Evolutionary conservation across 2,797 vertebrate species (phyloP).

Genomic region (Rhincodon typus): DNA sequence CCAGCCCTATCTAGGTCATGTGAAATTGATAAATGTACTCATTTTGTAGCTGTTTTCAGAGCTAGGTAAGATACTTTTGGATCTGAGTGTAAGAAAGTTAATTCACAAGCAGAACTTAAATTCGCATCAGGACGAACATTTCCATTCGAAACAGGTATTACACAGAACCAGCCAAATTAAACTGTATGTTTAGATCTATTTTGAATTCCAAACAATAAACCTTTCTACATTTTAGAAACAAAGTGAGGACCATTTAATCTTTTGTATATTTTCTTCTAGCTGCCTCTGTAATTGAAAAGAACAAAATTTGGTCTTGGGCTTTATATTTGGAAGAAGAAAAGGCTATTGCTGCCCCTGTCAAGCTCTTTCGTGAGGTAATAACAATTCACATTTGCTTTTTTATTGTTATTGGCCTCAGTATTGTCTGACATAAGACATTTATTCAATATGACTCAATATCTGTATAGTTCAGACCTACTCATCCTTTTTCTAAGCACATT

Average conservation of each 20-base stretch:
- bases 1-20: background rate
- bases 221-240: background rate
- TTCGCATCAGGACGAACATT: background rate
- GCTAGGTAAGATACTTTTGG: background rate
- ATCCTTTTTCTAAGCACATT: background rate
- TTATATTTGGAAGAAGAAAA: conserved; percentile 79
- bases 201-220: background rate
- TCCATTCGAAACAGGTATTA: background rate
- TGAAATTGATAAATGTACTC: background rate
- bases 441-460: background rate
- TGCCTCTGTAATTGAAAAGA: conserved; percentile 62
- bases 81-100: background rate
- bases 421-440: background rate
- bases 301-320: conserved; percentile 80
- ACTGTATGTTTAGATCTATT: background rate
- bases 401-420: background rate
- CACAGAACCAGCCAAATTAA: background rate
- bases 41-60: background rate
- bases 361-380: conserved; percentile 81
- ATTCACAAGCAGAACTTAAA: background rate
- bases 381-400: background rate
- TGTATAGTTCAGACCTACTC: background rate
- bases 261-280: conserved; percentile 45
- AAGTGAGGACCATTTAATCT: background rate
- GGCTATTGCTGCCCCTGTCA: conserved; percentile 71